Evolutionary conservation across 2,888 invertebrate species (phyloP).

Genomic region (Meganola albula): DNA sequence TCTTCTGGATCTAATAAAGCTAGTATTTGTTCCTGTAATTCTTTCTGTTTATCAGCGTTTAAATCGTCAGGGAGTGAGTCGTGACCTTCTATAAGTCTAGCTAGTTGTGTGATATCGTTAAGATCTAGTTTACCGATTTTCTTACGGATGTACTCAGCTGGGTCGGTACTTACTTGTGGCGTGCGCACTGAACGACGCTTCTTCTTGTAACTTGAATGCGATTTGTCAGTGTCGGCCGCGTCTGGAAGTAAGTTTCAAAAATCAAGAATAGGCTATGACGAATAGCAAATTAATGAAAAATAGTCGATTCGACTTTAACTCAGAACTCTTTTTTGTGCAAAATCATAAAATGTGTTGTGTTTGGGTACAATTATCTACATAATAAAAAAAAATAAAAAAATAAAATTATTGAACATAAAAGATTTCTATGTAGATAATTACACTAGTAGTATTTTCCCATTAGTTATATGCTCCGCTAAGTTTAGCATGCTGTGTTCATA

Average conservation of each 20-base stretch:
- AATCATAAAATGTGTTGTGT: no score
- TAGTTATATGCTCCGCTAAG: no score
- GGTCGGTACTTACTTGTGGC: slow-evolving; percentile 67
- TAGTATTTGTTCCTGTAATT: slow-evolving; percentile 60
- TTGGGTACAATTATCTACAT: no score
- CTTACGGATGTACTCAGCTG: slow-evolving; percentile 58
- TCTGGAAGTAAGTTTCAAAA: slow-evolving; percentile 28
- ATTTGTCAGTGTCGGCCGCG: slow-evolving; percentile 58
- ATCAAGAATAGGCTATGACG: not conserved
- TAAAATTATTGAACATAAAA: no score
- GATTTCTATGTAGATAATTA: no score
- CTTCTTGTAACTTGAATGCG: slow-evolving; percentile 60
- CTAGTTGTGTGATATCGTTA: slow-evolving; percentile 58
- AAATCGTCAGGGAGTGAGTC: slow-evolving; percentile 35
- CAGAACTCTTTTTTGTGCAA: no score
- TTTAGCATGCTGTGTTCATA: no score
- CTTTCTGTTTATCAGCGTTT: slow-evolving; percentile 45
- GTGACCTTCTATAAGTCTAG: slow-evolving; percentile 60
- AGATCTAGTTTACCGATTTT: slow-evolving; percentile 62
- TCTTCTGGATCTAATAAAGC: slow-evolving; percentile 58
- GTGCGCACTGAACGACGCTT: slow-evolving; percentile 55
- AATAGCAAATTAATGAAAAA: no score
- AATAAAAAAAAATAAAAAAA: no score
- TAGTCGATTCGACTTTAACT: no score
- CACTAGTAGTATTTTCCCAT: no score